Conservation (phyloP, 23 tunicate genomes). For the Styela clava region DNA sequence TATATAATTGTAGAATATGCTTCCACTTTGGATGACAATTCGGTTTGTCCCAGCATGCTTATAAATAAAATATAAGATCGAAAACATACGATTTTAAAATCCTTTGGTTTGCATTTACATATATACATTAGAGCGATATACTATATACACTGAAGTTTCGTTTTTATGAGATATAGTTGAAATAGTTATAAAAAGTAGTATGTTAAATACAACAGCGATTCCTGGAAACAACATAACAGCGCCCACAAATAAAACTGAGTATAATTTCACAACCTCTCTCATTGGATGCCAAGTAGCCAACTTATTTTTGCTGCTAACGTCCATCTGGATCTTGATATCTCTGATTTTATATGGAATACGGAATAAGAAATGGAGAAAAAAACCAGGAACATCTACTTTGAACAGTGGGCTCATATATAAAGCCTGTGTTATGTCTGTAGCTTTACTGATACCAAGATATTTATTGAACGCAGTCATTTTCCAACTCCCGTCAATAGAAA, state of each 20-base stretch:
- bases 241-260: not conserved
- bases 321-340: slow-evolving; percentile 37
- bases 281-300: slow-evolving; percentile 22
- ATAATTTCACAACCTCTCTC: not conserved
- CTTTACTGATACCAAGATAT: slow-evolving; percentile 24
- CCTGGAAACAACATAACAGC: not conserved
- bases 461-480: slow-evolving; percentile 15
- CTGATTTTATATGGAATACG: slow-evolving; percentile 45
- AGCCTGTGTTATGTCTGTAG: slow-evolving; percentile 28
- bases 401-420: slow-evolving; percentile 36
- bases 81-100: no score
- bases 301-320: slow-evolving; percentile 11
- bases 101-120: no score
- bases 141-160: no score
- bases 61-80: no score
- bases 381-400: not conserved
- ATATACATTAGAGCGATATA: no score
- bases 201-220: no score
- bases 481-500: slow-evolving; percentile 12
- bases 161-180: no score
- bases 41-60: no score
- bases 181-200: no score
- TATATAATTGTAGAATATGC: no score
- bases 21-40: no score
- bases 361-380: slow-evolving; percentile 36